A percentile compares a stretch with the other conserved stretches of the same genome.
These are phyloP conservation scores for Oceanites oceanicus DNA, from an alignment of 2,113 vertebrate species.

Conservation along the genomic window DNA sequence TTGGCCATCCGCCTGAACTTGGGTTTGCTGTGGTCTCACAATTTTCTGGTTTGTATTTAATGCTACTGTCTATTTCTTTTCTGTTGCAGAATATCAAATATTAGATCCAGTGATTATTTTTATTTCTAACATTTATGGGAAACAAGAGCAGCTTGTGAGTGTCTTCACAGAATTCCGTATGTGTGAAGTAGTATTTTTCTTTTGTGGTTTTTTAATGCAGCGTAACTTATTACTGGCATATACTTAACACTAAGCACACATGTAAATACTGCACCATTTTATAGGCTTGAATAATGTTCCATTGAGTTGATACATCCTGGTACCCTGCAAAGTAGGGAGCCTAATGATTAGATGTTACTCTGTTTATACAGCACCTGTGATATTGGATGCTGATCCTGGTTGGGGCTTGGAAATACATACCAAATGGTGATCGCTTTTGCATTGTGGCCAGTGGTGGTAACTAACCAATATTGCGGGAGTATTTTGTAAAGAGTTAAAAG, in stretches of 20 bases:
- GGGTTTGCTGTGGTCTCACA: neutral
- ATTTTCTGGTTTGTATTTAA: neutral
- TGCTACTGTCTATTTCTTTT: neutral
- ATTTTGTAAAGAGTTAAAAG: neutral
- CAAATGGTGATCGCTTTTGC: neutral
- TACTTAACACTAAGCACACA: neutral
- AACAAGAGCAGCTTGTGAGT: neutral
- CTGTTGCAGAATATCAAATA: neutral
- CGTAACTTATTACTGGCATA: neutral
- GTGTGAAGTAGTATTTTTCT: neutral
- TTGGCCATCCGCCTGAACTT: neutral
- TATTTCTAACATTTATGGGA: neutral
- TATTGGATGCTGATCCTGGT: neutral
- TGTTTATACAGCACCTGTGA: neutral
- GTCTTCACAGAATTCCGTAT: neutral
- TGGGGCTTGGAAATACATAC: neutral
- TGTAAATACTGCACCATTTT: neutral
- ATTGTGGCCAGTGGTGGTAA: neutral
- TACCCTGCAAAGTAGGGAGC: neutral
- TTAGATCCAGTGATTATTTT: neutral
- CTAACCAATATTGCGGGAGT: neutral
- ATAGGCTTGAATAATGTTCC: neutral
- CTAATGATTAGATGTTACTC: neutral
- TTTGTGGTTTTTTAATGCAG: neutral
- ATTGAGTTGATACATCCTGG: neutral